phyloP scores from a whole-genome alignment of 2,113 vertebrate species.

The Hemiscyllium ocellatum region DNA sequence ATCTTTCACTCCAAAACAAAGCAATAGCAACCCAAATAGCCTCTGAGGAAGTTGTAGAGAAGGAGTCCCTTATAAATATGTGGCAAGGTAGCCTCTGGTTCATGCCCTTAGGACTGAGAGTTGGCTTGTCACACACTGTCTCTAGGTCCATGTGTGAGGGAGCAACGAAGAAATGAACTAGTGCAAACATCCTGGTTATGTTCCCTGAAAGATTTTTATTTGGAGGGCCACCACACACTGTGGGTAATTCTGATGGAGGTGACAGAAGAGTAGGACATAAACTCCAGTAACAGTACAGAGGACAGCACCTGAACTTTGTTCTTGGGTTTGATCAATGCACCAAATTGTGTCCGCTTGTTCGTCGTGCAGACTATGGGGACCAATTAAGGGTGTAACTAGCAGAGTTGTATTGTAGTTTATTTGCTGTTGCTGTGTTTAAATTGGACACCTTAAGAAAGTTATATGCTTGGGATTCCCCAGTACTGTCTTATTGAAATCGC shows the following conservation, averaged over 20 bases:
- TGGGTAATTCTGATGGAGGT: background rate
- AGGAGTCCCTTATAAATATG: background rate
- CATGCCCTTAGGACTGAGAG: background rate
- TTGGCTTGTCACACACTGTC: background rate
- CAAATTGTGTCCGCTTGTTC: background rate
- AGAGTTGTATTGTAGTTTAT: background rate
- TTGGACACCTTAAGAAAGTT: background rate
- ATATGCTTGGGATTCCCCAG: background rate
- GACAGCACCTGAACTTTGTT: background rate
- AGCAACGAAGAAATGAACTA: background rate
- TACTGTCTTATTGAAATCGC: background rate
- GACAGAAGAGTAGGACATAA: background rate
- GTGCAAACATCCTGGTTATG: background rate
- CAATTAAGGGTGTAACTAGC: background rate
- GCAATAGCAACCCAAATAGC: background rate
- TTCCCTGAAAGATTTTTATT: background rate
- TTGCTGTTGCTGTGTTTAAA: background rate
- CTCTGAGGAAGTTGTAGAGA: background rate
- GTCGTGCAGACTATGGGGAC: background rate
- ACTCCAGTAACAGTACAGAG: background rate
- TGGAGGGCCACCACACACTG: background rate
- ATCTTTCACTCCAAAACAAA: background rate
- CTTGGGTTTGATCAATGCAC: background rate
- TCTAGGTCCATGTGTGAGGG: background rate
- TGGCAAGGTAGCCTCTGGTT: background rate